Evolutionary conservation across 2,888 invertebrate genomes (phyloP).

Genomic region (Timema podura): DNA sequence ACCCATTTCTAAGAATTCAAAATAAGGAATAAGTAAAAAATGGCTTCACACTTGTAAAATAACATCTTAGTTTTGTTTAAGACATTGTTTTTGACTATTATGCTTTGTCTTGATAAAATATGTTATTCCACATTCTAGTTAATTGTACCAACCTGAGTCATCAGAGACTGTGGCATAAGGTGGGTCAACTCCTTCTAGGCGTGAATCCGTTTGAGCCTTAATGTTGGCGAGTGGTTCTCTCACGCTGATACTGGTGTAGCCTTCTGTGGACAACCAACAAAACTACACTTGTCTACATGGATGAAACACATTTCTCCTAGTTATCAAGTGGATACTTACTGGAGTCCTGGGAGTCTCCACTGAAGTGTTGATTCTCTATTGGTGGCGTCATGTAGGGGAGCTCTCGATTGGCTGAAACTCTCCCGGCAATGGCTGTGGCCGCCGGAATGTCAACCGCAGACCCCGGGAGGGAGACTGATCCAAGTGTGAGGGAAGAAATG

Average conservation of each 20-base stretch:
- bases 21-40: too few relatives aligned
- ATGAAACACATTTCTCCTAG: neutral
- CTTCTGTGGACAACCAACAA: constrained; percentile 71
- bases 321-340: constrained; percentile 41
- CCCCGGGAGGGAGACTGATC: constrained; percentile 32
- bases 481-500: constrained; percentile 46
- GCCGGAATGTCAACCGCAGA: constrained; percentile 64
- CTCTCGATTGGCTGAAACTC: constrained; percentile 81
- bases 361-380: constrained; percentile 56
- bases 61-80: too few relatives aligned
- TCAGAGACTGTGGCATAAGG: constrained; percentile 91
- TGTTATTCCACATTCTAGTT: neutral
- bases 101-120: too few relatives aligned
- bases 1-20: too few relatives aligned
- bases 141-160: constrained; percentile 65
- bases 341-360: constrained; percentile 88
- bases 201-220: constrained; percentile 58
- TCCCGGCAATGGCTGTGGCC: constrained; percentile 81
- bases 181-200: constrained; percentile 51
- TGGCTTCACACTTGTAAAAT: too few relatives aligned
- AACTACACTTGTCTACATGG: neutral
- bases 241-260: constrained; percentile 88
- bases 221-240: constrained; percentile 80
- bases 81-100: too few relatives aligned
- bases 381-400: constrained; percentile 87